A percentile compares a stretch with the other conserved stretches of the same genome.
Evolutionary conservation across 2,888 invertebrate species (phyloP).

Genomic region (Ligdia adustata): DNA sequence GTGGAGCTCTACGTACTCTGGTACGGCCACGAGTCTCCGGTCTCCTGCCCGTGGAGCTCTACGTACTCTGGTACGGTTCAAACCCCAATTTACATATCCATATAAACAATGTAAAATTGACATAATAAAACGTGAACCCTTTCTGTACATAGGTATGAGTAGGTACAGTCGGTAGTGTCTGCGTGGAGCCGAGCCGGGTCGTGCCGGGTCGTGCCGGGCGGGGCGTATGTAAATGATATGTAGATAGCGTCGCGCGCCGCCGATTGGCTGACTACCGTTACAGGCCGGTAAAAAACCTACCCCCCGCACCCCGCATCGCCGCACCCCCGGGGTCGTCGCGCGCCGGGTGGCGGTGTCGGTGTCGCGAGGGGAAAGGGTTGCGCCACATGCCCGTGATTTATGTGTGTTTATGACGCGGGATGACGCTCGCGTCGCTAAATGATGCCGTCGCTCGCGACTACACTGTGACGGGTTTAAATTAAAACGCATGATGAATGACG

Average conservation of each 20-base stretch:
- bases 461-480: constrained; percentile 66
- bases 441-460: constrained; percentile 58
- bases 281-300: constrained; percentile 34
- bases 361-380: constrained; percentile 44
- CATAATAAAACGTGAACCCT: no score
- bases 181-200: no score
- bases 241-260: constrained; percentile 52
- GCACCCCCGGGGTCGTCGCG: constrained; percentile 27
- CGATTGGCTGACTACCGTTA: constrained; percentile 48
- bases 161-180: no score
- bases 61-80: no score
- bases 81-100: no score
- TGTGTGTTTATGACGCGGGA: constrained; percentile 51
- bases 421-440: constrained; percentile 51
- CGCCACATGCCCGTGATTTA: constrained; percentile 42
- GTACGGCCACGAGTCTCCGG: no score
- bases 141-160: no score
- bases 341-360: constrained; percentile 27
- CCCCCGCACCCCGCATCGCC: constrained; percentile 12
- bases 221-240: constrained; percentile 64
- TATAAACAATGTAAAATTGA: no score
- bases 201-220: constrained; percentile 10
- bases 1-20: no score
- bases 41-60: no score
- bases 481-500: constrained; percentile 63